Conservation (phyloP, 2,888 invertebrate genomes). For the Matsumyia berberina region DNA sequence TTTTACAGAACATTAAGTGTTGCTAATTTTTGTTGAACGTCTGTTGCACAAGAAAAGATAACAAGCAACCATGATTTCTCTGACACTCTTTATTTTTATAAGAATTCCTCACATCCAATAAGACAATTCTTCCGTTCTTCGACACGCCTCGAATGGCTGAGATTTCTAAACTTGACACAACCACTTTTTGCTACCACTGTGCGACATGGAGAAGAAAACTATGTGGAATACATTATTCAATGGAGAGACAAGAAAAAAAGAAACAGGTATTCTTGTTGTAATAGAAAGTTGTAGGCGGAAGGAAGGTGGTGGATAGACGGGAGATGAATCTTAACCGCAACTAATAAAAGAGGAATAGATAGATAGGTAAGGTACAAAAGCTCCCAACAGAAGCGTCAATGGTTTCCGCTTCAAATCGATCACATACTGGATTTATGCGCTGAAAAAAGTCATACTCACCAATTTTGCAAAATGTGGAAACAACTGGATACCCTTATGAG, state of each 20-base stretch:
- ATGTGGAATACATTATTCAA: constrained; percentile 62
- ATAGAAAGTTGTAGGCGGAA: constrained; percentile 75
- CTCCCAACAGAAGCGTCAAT: constrained; percentile 1
- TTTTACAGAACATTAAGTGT: no score
- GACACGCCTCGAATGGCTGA: not conserved
- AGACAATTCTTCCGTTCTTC: not conserved
- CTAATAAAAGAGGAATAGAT: constrained; percentile 22
- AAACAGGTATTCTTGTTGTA: constrained; percentile 72
- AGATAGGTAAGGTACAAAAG: not conserved
- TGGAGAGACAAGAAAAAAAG: constrained; percentile 50
- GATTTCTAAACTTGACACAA: not conserved
- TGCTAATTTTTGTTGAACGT: no score
- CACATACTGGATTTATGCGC: not conserved
- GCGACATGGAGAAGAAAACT: constrained; percentile 51
- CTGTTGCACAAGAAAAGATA: no score
- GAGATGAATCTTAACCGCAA: constrained; percentile 53
- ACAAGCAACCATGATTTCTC: no score
- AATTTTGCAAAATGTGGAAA: constrained; percentile 71
- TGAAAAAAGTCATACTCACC: constrained; percentile 57
- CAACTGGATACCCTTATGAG: constrained; percentile 70
- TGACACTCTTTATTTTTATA: no score
- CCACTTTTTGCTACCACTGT: constrained; percentile 55
- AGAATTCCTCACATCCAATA: constrained; percentile 3
- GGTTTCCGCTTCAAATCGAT: constrained; percentile 5
- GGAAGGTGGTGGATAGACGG: constrained; percentile 56